Evolutionary conservation across 2,888 invertebrate species (phyloP).

Genomic region (Glyphotaelius pellucidus): DNA sequence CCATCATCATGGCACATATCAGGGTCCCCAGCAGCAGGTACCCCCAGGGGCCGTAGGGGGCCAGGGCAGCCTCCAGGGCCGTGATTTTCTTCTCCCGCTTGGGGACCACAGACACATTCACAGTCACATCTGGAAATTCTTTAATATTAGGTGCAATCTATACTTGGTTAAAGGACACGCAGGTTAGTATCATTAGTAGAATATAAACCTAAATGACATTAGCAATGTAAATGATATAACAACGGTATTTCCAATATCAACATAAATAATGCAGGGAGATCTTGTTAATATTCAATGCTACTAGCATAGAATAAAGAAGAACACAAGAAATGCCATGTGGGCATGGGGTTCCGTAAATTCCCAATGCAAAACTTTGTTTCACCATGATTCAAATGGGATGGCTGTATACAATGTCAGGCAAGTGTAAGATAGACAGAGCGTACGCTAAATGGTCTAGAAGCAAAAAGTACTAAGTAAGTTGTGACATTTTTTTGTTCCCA

Average conservation of each 20-base stretch:
- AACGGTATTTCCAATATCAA: not conserved
- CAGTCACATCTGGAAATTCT: constrained; percentile 39
- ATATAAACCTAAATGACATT: not conserved
- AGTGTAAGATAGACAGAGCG: no score
- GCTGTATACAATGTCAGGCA: no score
- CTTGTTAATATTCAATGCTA: no score
- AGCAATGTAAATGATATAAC: not conserved
- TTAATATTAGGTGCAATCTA: not conserved
- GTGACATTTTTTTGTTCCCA: no score
- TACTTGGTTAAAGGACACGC: not conserved
- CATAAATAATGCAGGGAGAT: no score
- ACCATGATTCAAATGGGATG: no score
- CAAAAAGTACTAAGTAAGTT: no score
- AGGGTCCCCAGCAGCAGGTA: constrained; percentile 85
- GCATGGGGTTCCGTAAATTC: no score
- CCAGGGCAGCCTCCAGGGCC: constrained; percentile 75
- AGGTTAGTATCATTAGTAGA: constrained; percentile 20
- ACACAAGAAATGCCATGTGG: no score
- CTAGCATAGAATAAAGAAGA: no score
- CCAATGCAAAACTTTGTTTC: no score
- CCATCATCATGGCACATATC: constrained; percentile 82
- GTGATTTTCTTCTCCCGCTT: constrained; percentile 54
- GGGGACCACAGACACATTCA: constrained; percentile 32
- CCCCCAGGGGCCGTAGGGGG: constrained; percentile 86
- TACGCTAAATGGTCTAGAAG: no score